Evolutionary conservation across 2,113 vertebrate genomes (phyloP).

Genomic region (Brevimyrus niger): DNA sequence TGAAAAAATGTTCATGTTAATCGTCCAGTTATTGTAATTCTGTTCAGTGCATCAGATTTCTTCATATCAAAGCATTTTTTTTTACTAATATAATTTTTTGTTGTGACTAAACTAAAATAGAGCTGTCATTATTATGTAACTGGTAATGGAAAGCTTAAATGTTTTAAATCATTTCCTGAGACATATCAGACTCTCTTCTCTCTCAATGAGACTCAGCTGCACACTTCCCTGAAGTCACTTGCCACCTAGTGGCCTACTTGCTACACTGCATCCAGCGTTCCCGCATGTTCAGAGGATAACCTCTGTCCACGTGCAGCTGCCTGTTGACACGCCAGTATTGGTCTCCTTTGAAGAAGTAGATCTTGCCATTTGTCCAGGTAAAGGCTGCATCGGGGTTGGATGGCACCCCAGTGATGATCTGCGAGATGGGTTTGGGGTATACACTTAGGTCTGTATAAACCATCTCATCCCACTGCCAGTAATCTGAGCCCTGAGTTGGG

Average conservation of each 20-base stretch:
- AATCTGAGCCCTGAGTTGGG: conserved; percentile 49
- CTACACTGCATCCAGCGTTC: conserved; percentile 74
- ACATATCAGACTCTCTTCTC: neutral
- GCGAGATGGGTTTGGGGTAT: conserved; percentile 68
- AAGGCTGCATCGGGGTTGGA: conserved; percentile 61
- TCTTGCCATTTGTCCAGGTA: conserved; percentile 70
- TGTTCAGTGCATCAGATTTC: neutral
- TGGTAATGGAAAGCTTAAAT: neutral
- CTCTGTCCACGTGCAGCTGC: conserved; percentile 59
- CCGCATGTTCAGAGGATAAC: conserved; percentile 66
- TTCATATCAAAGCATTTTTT: neutral
- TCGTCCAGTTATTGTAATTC: neutral
- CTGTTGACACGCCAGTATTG: conserved; percentile 71
- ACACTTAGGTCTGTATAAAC: conserved; percentile 50
- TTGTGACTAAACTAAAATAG: neutral
- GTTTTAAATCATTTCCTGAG: neutral
- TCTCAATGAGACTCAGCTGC: neutral
- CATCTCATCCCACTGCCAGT: conserved; percentile 81
- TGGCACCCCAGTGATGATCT: conserved; percentile 65
- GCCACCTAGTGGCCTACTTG: conserved; percentile 35
- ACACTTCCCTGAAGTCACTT: conserved; percentile 7
- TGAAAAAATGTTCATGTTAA: neutral
- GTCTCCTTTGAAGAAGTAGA: conserved; percentile 76
- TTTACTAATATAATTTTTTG: neutral
- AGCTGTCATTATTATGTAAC: neutral